A percentile compares a stretch with the other conserved stretches of the same genome.
These are phyloP conservation scores for Plemyria rubiginata DNA, from an alignment of 2,888 invertebrate species.

Conservation along the genomic window DNA sequence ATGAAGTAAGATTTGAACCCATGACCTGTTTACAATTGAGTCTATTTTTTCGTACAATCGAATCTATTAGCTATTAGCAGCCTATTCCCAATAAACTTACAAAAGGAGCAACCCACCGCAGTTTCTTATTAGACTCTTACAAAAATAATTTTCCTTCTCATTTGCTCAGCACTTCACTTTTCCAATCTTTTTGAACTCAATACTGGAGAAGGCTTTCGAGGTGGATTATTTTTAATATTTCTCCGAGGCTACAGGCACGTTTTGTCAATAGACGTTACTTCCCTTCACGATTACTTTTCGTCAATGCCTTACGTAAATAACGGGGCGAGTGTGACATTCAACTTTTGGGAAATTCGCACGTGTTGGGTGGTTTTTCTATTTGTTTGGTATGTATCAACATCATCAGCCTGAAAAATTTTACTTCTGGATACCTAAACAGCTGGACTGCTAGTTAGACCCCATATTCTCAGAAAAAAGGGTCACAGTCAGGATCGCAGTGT, in stretches of 20 bases:
- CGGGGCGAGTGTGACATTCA: conserved; percentile 61
- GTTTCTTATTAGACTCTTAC: conserved; percentile 11
- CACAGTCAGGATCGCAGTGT: too few species aligned
- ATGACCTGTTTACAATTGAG: too few species aligned
- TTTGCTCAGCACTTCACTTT: conserved; percentile 44
- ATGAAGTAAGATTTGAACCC: too few species aligned
- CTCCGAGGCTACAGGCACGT: conserved; percentile 66
- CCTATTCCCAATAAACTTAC: background rate
- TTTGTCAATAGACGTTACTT: conserved; percentile 73
- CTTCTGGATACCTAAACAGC: too few species aligned
- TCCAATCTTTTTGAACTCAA: conserved; percentile 55
- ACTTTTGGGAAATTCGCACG: conserved; percentile 48
- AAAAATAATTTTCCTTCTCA: conserved; percentile 39
- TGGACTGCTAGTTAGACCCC: too few species aligned
- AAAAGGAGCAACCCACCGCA: background rate
- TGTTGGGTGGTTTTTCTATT: conserved; percentile 48
- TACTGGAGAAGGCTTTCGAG: conserved; percentile 51
- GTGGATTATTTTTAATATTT: conserved; percentile 44
- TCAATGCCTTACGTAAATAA: conserved; percentile 72
- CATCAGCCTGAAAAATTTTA: background rate
- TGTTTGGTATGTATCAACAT: conserved; percentile 15
- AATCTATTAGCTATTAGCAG: too few species aligned
- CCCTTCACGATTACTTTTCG: conserved; percentile 70
- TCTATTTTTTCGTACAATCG: too few species aligned
- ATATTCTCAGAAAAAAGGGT: too few species aligned